A percentile compares a stretch with the other conserved stretches of the same genome.
phyloP scores from a whole-genome alignment of 64 coral and sea anemone genomes.

The Montipora cactus region DNA sequence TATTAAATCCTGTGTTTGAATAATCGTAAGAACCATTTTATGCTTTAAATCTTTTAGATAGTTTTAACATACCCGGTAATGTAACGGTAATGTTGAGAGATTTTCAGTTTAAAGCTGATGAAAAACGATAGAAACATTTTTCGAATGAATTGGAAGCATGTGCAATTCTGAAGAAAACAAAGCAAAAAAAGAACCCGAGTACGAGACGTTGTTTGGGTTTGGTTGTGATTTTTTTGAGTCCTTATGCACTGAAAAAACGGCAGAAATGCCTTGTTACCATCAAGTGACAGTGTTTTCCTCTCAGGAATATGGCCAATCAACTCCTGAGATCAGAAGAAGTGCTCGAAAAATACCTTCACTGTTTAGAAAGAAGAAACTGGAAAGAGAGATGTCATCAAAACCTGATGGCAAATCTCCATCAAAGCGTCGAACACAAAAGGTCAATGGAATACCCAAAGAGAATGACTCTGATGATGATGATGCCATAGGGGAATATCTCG shows the following conservation, averaged over 20 bases:
- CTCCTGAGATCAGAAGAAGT: slow-evolving; percentile 70
- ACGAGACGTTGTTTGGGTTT: too few relatives aligned
- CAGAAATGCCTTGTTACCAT: not conserved
- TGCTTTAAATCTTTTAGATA: too few relatives aligned
- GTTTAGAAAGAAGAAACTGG: slow-evolving; percentile 15
- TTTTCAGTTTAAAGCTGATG: too few relatives aligned
- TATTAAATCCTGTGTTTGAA: too few relatives aligned
- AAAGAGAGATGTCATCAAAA: slow-evolving; percentile 16
- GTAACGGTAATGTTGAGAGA: too few relatives aligned
- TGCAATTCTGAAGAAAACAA: too few relatives aligned
- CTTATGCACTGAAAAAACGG: not conserved
- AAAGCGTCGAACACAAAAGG: not conserved
- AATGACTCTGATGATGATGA: slow-evolving; percentile 59
- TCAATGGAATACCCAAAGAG: slow-evolving; percentile 19
- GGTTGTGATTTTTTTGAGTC: too few relatives aligned
- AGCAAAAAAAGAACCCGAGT: too few relatives aligned
- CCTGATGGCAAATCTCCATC: not conserved
- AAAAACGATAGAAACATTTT: too few relatives aligned
- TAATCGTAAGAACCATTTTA: too few relatives aligned
- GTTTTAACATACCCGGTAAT: too few relatives aligned
- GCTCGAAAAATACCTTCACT: slow-evolving; percentile 41
- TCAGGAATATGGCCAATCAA: slow-evolving; percentile 80
- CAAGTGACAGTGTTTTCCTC: not conserved
- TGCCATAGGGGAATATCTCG: slow-evolving; percentile 75
- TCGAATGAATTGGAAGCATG: too few relatives aligned